Base-by-base conservation (phyloP, 2,797 vertebrate genomes). In the Pelobates cultripes region DNA sequence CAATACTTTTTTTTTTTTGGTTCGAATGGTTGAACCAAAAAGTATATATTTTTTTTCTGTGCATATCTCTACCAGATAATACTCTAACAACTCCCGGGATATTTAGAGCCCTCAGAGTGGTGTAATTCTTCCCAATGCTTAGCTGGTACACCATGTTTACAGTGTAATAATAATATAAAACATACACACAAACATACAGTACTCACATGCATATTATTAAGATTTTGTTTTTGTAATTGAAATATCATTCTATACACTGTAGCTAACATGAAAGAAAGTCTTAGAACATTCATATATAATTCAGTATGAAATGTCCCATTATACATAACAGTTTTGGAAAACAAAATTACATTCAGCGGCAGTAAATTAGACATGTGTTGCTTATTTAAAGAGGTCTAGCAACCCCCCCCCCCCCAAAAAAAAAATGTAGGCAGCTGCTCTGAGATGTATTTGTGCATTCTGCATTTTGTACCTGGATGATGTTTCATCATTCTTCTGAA, bases 281-380 rank as follows among this genome's bases (percentile, higher is more conserved):
- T 64, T 40, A 28, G 28, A 64, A 40, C 7, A 28, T 64, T 64
- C 61, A 64, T 64, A 64, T 64, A 64, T 64, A 28, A 12, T 40
- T 64, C 28, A 64, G 28, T 64, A 64, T n/a, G 17, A 64, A 64
- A 64, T 64, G 61, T 64, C 61, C 40, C 61, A 64, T 64, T 64
- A 64, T 64, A 64, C 61, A 64, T 14, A 64, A 64, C 61, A 64
- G 6, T 64, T 57, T 64, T 64, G 10, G 28, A 64, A n/a, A 64
- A 64, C 61, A 64, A 64, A 64, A 64, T 64, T 64, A 40, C 61
- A 64, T 64, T 64, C 61, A 64, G 61, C 61, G 28, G 61, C 6
- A 17, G 10, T 6, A 40, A 64, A 64, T 64, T 64, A 17, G 28
- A 64, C 61, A 64, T 28, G 61, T 64, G 61, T 64, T 15, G 61